A percentile compares a stretch with the other conserved stretches of the same genome.
These are phyloP conservation scores for Melanotaenia parkinsoni DNA, from an alignment of 2,797 vertebrate species.

Conservation along the genomic window DNA sequence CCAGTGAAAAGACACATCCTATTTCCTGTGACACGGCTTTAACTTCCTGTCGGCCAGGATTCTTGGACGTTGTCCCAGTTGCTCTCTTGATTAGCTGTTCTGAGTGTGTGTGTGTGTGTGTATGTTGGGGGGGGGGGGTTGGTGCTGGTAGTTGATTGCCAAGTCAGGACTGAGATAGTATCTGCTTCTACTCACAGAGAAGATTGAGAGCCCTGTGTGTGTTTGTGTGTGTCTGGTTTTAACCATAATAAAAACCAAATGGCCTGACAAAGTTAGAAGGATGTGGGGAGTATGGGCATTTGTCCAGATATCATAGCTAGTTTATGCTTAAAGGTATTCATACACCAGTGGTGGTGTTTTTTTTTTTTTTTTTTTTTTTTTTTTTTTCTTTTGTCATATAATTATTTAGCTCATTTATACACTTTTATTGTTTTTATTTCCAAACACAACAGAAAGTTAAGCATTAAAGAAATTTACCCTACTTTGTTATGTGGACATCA, in stretches of 20 bases:
- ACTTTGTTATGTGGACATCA: background rate
- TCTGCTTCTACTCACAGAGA: slow-evolving; percentile 48
- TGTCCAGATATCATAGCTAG: slow-evolving; percentile 11
- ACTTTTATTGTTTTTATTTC: background rate
- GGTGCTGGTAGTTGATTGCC: slow-evolving; percentile 57
- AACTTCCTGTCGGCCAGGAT: slow-evolving; percentile 74
- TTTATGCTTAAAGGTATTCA: background rate
- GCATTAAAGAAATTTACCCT: background rate
- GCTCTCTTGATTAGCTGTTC: slow-evolving; percentile 61
- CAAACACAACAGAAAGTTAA: background rate
- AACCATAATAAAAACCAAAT: slow-evolving; percentile 56
- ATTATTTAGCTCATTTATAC: background rate
- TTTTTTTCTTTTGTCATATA: background rate
- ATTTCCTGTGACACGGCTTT: slow-evolving; percentile 80
- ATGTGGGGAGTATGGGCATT: slow-evolving; percentile 18
- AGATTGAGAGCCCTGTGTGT: slow-evolving; percentile 27
- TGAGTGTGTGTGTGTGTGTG: slow-evolving; percentile 8
- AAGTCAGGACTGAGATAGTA: slow-evolving; percentile 59
- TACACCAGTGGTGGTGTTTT: background rate
- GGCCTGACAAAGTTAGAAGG: slow-evolving; percentile 37
- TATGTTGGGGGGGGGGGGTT: slow-evolving; percentile 28
- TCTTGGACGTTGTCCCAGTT: slow-evolving; percentile 54
- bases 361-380: background rate
- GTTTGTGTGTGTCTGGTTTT: slow-evolving; percentile 25
- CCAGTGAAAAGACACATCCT: slow-evolving; percentile 76